phyloP scores from a whole-genome alignment of 2,888 invertebrate species.

The Julus scandinavius region DNA sequence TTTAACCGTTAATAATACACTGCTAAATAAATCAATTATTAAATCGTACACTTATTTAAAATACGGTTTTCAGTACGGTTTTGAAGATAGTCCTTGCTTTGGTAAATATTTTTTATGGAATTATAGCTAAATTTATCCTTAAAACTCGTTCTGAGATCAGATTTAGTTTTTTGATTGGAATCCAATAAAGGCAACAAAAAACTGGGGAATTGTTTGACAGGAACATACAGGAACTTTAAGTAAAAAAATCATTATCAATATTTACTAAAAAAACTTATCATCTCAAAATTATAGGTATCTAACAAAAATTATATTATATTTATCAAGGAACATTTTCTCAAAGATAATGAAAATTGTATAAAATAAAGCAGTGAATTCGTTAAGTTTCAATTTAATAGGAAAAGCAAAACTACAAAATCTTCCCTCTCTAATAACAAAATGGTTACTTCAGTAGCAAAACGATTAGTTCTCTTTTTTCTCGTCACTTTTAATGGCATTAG shows the following conservation, averaged over 20 bases:
- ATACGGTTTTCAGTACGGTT: too few relatives aligned
- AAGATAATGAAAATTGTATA: constrained; percentile 12
- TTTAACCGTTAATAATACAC: too few relatives aligned
- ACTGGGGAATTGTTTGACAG: not conserved
- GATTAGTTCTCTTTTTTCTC: not conserved
- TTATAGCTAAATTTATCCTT: too few relatives aligned
- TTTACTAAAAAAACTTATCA: not conserved
- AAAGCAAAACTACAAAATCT: not conserved
- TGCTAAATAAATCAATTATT: too few relatives aligned
- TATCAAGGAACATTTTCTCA: not conserved
- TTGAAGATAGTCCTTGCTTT: too few relatives aligned
- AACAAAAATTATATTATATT: not conserved
- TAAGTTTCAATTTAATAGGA: not conserved
- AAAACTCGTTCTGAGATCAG: too few relatives aligned
- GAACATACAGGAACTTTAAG: not conserved
- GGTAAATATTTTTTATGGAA: too few relatives aligned
- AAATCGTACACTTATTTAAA: too few relatives aligned
- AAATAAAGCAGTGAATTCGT: not conserved
- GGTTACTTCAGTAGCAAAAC: not conserved
- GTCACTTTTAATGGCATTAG: not conserved
- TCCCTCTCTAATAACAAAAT: not conserved
- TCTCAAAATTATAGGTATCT: not conserved
- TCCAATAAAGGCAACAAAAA: not conserved
- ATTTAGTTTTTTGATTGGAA: not conserved
- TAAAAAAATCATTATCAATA: not conserved